Evolutionary conservation across 2,888 invertebrate genomes (phyloP).

Genomic region (Nemoura dubitans): DNA sequence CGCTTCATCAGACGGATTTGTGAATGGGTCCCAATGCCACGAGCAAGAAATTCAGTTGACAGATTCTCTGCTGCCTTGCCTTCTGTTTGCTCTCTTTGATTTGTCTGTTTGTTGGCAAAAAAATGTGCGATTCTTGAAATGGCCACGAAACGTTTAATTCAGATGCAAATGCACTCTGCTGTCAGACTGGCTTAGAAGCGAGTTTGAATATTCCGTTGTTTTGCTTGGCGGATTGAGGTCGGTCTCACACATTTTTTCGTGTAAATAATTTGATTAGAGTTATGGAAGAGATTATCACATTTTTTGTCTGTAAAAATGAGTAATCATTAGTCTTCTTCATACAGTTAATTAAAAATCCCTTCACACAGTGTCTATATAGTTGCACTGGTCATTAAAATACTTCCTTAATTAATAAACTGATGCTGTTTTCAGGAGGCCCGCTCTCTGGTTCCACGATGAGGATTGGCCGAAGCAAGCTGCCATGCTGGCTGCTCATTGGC

Average conservation of each 20-base stretch:
- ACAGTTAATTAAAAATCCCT: slow-evolving; percentile 28
- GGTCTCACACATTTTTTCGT: slow-evolving; percentile 18
- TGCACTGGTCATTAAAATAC: slow-evolving; percentile 9
- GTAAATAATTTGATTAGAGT: slow-evolving; percentile 1
- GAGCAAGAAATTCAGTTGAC: too few species aligned
- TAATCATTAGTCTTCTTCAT: slow-evolving; percentile 22
- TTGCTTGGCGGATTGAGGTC: slow-evolving; percentile 1
- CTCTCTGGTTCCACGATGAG: slow-evolving; percentile 45
- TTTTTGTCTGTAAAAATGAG: slow-evolving; percentile 28
- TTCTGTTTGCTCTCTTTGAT: not conserved
- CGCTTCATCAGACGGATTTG: too few species aligned
- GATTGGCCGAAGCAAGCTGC: slow-evolving; percentile 46
- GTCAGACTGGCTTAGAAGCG: not conserved
- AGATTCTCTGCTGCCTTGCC: too few species aligned
- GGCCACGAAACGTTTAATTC: slow-evolving; percentile 22
- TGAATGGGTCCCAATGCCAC: too few species aligned
- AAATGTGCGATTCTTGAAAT: not conserved
- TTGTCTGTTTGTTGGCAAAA: not conserved
- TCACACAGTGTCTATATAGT: slow-evolving; percentile 13
- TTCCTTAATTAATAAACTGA: slow-evolving; percentile 22
- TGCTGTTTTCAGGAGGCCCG: slow-evolving; percentile 16
- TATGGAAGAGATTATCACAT: not conserved
- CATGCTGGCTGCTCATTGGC: slow-evolving; percentile 47
- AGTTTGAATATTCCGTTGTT: not conserved
- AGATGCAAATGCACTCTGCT: not conserved